These are phyloP conservation scores for Brachionus calyciflorus DNA, from an alignment of 1,140 invertebrate genomes.

Conservation along the genomic window DNA sequence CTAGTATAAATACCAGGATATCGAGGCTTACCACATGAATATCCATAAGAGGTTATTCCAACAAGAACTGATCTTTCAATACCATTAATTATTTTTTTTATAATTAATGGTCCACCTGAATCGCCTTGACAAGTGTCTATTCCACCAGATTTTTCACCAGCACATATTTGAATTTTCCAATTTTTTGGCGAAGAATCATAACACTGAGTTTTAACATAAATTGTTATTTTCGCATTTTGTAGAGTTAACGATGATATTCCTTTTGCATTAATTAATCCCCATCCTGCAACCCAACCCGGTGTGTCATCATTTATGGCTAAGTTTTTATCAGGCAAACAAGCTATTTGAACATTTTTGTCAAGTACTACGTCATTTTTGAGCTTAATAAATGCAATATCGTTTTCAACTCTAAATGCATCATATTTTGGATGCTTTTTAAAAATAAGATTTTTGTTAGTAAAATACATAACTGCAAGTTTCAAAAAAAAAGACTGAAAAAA, in stretches of 20 bases:
- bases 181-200: background rate
- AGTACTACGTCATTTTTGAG: background rate
- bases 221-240: conserved; percentile 30
- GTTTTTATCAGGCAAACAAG: conserved; percentile 5
- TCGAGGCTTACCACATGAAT: background rate
- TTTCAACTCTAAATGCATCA: background rate
- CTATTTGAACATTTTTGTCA: background rate
- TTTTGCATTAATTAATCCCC: background rate
- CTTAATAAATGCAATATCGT: conserved; percentile 23
- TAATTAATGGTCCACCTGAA: conserved; percentile 61
- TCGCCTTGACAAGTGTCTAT: conserved; percentile 56
- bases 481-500: too few relatives aligned
- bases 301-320: background rate
- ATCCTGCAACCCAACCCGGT: conserved; percentile 37
- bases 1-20: conserved; percentile 27
- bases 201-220: background rate
- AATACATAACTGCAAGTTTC: too few relatives aligned
- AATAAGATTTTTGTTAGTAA: too few relatives aligned
- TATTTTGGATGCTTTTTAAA: conserved; percentile 18
- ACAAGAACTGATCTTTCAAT: background rate
- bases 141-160: conserved; percentile 23
- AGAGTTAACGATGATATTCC: background rate
- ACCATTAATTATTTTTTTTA: background rate
- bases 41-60: conserved; percentile 24
- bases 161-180: conserved; percentile 42